Conservation (phyloP, 2,113 vertebrate genomes). For the Tachuris rubrigastra region DNA sequence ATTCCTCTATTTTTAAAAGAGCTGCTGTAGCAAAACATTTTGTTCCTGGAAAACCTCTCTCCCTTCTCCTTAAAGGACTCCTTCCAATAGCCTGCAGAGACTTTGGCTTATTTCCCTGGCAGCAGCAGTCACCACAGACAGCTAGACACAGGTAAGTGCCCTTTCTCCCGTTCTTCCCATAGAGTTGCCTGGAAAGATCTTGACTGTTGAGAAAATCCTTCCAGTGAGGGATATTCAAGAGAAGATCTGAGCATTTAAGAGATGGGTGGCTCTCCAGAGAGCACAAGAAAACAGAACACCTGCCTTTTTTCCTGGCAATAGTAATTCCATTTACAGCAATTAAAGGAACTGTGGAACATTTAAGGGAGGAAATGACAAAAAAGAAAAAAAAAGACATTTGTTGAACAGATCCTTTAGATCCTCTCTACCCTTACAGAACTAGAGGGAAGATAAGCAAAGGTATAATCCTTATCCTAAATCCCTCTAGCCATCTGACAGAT, state of each 20-base stretch:
- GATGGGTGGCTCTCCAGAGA: background rate
- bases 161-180: background rate
- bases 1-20: background rate
- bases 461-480: background rate
- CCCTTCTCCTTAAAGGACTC: background rate
- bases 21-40: background rate
- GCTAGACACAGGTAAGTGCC: background rate
- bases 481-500: background rate
- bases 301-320: background rate
- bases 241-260: background rate
- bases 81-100: background rate
- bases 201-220: background rate
- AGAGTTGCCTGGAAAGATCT: background rate
- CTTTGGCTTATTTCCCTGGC: background rate
- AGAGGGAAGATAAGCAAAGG: background rate
- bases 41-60: background rate
- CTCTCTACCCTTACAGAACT: background rate
- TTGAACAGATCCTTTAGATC: background rate
- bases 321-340: constrained; percentile 7
- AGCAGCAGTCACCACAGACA: background rate
- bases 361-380: background rate
- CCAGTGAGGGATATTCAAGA: background rate
- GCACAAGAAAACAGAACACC: background rate
- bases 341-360: background rate
- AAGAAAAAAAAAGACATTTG: background rate